Percentiles rank a stretch among this genome's conserved stretches.
These are phyloP conservation scores for Butorides virescens DNA, from an alignment of 2,113 vertebrate genomes.

Conservation along the genomic window DNA sequence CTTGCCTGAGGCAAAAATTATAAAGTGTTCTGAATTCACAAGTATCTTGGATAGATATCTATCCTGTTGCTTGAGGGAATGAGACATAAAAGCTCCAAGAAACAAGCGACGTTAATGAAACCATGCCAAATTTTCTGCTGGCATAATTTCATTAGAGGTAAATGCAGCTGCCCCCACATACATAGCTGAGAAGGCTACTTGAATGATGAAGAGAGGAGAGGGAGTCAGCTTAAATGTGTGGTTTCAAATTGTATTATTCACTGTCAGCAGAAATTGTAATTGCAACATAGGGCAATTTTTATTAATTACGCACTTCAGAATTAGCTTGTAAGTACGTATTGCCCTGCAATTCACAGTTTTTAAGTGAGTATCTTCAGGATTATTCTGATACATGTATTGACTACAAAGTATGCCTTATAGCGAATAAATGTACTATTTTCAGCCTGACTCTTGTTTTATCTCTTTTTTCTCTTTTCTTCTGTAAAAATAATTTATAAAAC, in stretches of 20 bases:
- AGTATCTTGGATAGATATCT: not conserved
- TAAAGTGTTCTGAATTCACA: not conserved
- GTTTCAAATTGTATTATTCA: slow-evolving; percentile 34
- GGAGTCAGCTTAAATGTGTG: slow-evolving; percentile 26
- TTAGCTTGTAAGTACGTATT: not conserved
- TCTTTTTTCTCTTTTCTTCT: not conserved
- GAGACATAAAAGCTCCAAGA: slow-evolving; percentile 22
- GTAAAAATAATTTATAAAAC: not conserved
- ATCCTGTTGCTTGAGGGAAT: slow-evolving; percentile 14
- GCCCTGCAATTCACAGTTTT: not conserved
- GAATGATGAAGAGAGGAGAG: not conserved
- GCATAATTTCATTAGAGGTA: slow-evolving; percentile 40
- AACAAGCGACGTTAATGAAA: slow-evolving; percentile 21
- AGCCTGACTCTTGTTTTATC: not conserved
- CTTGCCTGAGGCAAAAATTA: not conserved
- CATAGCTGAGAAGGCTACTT: slow-evolving; percentile 23
- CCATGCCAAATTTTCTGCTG: slow-evolving; percentile 8
- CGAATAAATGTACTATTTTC: not conserved
- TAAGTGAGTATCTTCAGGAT: not conserved
- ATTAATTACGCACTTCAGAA: not conserved
- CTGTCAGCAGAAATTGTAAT: slow-evolving; percentile 52
- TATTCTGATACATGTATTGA: not conserved
- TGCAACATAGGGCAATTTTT: slow-evolving; percentile 11
- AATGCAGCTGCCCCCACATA: slow-evolving; percentile 49
- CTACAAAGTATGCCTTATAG: not conserved